Conservation (phyloP, 2,888 invertebrate genomes). For the Machimus rusticus region DNA sequence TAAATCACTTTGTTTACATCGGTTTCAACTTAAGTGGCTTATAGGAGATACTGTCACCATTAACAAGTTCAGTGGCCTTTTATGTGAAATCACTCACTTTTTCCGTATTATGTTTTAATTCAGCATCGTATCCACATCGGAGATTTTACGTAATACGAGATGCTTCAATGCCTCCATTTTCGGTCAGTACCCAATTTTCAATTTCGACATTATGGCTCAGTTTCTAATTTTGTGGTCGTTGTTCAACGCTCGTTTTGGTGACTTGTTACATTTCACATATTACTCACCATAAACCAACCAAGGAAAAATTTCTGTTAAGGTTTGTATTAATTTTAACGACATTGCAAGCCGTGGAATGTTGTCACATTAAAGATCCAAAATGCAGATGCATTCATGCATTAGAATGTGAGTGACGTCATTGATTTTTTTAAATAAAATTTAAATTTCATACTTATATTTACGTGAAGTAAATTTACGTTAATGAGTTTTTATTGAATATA, state of each 20-base stretch:
- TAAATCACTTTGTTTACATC: not conserved
- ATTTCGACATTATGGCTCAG: not conserved
- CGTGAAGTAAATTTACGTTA: not conserved
- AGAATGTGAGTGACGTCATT: not conserved
- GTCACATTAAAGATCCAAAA: not conserved
- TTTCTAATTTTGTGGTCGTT: not conserved
- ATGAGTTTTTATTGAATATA: no score
- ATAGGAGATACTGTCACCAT: not conserved
- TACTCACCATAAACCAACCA: not conserved
- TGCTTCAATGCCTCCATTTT: constrained; percentile 19
- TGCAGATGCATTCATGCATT: not conserved
- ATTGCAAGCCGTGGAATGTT: not conserved
- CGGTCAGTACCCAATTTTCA: not conserved
- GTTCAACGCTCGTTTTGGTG: not conserved
- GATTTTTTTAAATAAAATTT: not conserved
- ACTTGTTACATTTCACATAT: not conserved
- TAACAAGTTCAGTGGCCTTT: constrained; percentile 16
- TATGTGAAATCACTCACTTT: not conserved
- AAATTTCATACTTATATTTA: not conserved
- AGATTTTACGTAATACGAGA: not conserved
- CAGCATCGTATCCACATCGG: not conserved
- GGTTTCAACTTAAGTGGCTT: not conserved
- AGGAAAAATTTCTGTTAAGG: not conserved
- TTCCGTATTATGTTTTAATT: not conserved
- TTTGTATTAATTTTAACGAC: not conserved